These are phyloP conservation scores for Spilosoma lubricipeda DNA, from an alignment of 2,888 invertebrate species.

Conservation along the genomic window DNA sequence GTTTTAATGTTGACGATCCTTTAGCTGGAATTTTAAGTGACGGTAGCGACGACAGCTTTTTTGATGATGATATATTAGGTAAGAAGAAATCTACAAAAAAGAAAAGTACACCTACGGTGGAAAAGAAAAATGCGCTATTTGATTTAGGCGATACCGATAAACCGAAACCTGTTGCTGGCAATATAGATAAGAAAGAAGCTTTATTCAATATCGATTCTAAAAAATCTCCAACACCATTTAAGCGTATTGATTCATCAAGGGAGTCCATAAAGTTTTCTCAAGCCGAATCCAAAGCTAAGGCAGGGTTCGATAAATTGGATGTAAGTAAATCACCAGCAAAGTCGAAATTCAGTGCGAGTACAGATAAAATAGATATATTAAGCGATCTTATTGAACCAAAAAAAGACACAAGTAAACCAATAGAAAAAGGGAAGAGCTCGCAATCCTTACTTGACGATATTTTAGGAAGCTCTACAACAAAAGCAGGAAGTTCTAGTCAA, in stretches of 20 bases:
- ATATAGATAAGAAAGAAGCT: conserved; percentile 57
- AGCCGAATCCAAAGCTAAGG: conserved; percentile 56
- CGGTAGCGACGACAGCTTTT: conserved; percentile 90
- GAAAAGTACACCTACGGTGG: conserved; percentile 62
- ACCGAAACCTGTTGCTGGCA: conserved; percentile 46
- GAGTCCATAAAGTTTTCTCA: conserved; percentile 65
- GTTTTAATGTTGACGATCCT: conserved; percentile 88
- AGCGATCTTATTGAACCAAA: conserved; percentile 63
- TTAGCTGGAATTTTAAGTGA: conserved; percentile 89
- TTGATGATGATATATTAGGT: conserved; percentile 87
- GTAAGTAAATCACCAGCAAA: conserved; percentile 68
- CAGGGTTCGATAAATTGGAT: conserved; percentile 48
- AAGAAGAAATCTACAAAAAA: conserved; percentile 76
- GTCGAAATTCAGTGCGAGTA: conserved; percentile 61
- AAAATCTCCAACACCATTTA: conserved; percentile 64
- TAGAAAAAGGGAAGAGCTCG: conserved; percentile 76
- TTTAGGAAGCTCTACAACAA: conserved; percentile 78
- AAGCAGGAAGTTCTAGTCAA: conserved; percentile 57
- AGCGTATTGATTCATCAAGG: conserved; percentile 61
- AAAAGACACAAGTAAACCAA: conserved; percentile 61
- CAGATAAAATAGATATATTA: conserved; percentile 70
- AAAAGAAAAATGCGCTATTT: conserved; percentile 77
- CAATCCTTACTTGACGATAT: conserved; percentile 85
- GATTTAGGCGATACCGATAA: conserved; percentile 67
- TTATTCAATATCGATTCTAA: conserved; percentile 58